Conservation (phyloP, 1,140 invertebrate species). For the Holotrichia oblita region DNA sequence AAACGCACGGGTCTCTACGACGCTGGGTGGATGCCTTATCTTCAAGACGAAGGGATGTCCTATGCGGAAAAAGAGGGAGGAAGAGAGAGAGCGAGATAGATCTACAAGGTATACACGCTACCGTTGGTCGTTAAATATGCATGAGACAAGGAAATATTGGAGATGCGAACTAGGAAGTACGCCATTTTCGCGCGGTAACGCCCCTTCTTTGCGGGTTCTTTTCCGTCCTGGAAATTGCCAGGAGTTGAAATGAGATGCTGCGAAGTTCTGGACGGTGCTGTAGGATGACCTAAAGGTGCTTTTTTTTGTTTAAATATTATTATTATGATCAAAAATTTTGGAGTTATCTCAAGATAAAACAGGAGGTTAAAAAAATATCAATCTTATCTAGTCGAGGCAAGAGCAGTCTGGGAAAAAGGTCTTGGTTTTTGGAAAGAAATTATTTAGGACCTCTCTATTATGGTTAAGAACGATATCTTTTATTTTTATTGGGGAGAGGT, state of each 20-base stretch:
- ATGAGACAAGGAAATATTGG: constrained; percentile 55
- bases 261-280: not conserved
- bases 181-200: constrained; percentile 53
- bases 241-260: not conserved
- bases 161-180: constrained; percentile 54
- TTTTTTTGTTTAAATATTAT: not conserved
- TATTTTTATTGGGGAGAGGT: too few species aligned
- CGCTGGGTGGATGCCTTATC: constrained; percentile 21
- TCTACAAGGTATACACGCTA: too few species aligned
- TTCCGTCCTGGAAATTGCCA: not conserved
- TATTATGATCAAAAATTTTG: too few species aligned
- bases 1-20: constrained; percentile 34
- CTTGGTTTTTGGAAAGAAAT: too few species aligned
- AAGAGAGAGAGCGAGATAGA: too few species aligned
- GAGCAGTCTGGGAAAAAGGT: not conserved
- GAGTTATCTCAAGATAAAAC: too few species aligned
- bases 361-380: too few species aligned
- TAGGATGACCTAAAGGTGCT: not conserved
- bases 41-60: constrained; percentile 39
- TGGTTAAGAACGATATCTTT: too few species aligned
- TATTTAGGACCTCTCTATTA: too few species aligned
- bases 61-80: not conserved
- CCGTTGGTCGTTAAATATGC: constrained; percentile 50
- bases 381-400: too few species aligned
- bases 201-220: constrained; percentile 44